A percentile compares a stretch with the other conserved stretches of the same genome.
Evolutionary conservation across 2,797 vertebrate species (phyloP).

Genomic region (Sandelia bainsii): DNA sequence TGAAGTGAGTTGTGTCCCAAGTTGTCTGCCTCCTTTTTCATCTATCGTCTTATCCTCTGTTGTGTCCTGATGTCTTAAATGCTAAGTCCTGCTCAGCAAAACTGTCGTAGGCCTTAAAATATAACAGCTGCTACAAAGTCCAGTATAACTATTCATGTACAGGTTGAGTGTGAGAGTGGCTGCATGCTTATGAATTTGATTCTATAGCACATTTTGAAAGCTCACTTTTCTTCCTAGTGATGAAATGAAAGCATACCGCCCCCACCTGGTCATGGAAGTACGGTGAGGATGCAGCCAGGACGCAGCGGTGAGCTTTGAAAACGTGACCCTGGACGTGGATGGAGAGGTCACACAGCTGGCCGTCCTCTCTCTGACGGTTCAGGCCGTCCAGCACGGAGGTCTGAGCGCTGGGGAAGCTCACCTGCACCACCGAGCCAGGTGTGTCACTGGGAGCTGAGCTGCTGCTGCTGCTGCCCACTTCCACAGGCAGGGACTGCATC

Average conservation of each 20-base stretch:
- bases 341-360: slow-evolving; percentile 92
- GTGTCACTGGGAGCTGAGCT: slow-evolving; percentile 59
- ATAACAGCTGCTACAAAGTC: too few relatives aligned
- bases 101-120: too few relatives aligned
- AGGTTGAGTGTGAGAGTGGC: too few relatives aligned
- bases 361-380: slow-evolving; percentile 91
- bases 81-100: too few relatives aligned
- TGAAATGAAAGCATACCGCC: not conserved
- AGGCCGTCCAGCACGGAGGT: slow-evolving; percentile 89
- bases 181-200: not conserved
- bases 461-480: slow-evolving; percentile 76
- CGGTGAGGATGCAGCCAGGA: slow-evolving; percentile 93
- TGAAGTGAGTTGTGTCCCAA: too few relatives aligned
- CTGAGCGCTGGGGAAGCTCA: slow-evolving; percentile 90
- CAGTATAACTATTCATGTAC: too few relatives aligned
- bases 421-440: slow-evolving; percentile 84
- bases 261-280: slow-evolving; percentile 94
- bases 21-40: too few relatives aligned
- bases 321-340: slow-evolving; percentile 94
- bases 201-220: not conserved
- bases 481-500: slow-evolving; percentile 80
- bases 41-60: too few relatives aligned
- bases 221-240: too few relatives aligned
- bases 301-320: slow-evolving; percentile 94
- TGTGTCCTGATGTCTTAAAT: too few relatives aligned